Percentiles rank a stretch among this genome's conserved stretches.
Conservation (phyloP, 2,113 vertebrate species). For the Eira barbara region DNA sequence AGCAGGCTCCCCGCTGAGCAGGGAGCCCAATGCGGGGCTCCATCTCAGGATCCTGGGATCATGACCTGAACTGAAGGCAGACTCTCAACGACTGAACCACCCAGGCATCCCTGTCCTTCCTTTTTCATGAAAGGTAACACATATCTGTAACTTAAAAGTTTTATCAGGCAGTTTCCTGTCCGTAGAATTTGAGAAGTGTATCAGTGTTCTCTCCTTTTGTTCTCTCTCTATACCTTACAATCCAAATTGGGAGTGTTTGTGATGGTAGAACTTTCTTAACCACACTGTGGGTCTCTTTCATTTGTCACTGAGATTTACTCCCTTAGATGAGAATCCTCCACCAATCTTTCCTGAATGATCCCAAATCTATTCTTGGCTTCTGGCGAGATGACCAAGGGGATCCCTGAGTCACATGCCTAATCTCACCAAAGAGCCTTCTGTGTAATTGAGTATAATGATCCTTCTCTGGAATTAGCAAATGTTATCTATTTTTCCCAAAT, state of each 20-base stretch:
- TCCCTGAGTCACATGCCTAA: background rate
- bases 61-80: too few relatives aligned
- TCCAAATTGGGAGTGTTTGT: background rate
- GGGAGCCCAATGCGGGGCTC: too few relatives aligned
- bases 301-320: background rate
- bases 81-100: too few relatives aligned
- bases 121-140: background rate
- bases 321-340: background rate
- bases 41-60: too few relatives aligned
- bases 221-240: background rate
- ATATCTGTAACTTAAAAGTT: background rate
- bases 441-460: background rate
- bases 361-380: background rate
- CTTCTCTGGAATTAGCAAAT: background rate
- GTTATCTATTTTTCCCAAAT: background rate
- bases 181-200: background rate
- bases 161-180: background rate
- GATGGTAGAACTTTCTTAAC: background rate
- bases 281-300: background rate
- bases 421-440: background rate
- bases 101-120: background rate
- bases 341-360: background rate
- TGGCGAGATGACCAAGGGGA: background rate
- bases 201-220: background rate
- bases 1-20: too few relatives aligned